These are phyloP conservation scores for Dendrocincla tyrannina DNA, from an alignment of 2,797 vertebrate species.

Conservation along the genomic window DNA sequence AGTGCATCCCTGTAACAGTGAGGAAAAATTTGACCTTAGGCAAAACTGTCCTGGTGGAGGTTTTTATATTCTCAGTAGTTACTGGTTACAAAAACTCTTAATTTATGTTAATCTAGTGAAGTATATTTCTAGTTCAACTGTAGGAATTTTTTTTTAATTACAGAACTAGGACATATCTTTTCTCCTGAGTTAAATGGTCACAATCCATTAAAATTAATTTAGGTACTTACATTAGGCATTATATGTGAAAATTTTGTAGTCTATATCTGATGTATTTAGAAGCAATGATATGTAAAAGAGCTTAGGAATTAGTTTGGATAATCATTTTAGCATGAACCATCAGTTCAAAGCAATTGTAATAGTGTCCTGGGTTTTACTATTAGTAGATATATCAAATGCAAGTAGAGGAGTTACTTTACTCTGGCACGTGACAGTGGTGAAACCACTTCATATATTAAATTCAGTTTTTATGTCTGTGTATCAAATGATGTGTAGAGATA, in stretches of 20 bases:
- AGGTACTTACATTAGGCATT: neutral
- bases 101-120: neutral
- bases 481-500: neutral
- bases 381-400: neutral
- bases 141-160: neutral
- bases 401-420: neutral
- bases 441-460: neutral
- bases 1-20: accelerated
- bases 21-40: neutral
- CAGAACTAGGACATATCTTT: neutral
- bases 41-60: neutral
- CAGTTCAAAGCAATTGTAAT: neutral
- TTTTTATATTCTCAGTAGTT: neutral
- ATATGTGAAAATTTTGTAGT: neutral
- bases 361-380: neutral
- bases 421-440: neutral
- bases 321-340: neutral
- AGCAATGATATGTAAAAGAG: neutral
- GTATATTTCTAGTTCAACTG: neutral
- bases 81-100: neutral
- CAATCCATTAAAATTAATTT: neutral
- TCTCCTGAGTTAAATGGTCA: neutral
- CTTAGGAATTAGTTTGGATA: neutral
- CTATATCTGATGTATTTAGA: neutral
- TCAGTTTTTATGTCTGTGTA: neutral